Conservation (phyloP, 2,113 vertebrate species). For the Atlantisia rogersi region DNA sequence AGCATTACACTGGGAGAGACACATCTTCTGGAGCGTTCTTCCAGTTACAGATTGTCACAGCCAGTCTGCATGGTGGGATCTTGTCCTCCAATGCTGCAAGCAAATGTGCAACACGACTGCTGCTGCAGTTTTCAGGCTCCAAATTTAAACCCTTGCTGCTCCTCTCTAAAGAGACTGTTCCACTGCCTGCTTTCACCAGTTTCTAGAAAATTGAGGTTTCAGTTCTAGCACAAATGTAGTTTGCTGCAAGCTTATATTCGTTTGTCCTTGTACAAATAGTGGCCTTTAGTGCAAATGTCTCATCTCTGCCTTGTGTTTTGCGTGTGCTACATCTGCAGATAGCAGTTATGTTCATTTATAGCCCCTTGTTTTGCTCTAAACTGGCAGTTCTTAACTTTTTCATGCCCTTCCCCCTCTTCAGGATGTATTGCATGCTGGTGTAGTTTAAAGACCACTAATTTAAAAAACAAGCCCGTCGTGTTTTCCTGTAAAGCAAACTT, state of each 20-base stretch:
- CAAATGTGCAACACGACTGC: neutral
- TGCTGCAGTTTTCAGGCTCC: neutral
- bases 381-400: neutral
- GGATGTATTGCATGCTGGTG: neutral
- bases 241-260: neutral
- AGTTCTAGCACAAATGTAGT: rapidly evolving
- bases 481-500: neutral
- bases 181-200: neutral
- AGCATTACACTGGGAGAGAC: neutral
- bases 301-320: neutral
- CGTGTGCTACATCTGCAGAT: neutral
- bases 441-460: neutral
- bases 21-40: neutral
- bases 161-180: neutral
- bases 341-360: neutral
- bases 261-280: neutral
- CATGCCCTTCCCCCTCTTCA: neutral
- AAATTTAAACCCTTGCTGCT: neutral
- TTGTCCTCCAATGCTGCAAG: neutral
- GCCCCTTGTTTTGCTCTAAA: neutral
- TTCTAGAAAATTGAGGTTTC: neutral
- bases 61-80: neutral
- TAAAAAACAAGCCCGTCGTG: neutral
- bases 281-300: neutral
- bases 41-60: neutral